Base-by-base conservation (phyloP, 2,888 invertebrate species). In the Leptinotarsa haldemani region DNA sequence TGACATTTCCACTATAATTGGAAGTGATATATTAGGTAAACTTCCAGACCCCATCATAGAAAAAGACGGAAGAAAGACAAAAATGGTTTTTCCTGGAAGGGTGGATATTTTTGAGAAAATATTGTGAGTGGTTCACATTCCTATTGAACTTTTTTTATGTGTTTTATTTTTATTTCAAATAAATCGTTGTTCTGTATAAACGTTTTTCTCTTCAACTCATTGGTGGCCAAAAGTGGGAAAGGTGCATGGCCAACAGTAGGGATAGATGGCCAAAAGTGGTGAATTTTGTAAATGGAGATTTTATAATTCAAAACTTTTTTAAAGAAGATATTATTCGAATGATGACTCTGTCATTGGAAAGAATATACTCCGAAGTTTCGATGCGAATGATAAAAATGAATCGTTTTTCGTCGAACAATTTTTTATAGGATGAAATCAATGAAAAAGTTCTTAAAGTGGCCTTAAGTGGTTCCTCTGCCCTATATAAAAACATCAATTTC, bases 41-140 rank as follows among this genome's bases (percentile, higher is more conserved):
- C 65, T 65, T 48, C 48, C 65, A 65, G 65, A 65, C 50, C 65
- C 65, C 48, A 47, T 50, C 65, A 65, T 65, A 65, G 50, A 65
- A 50, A 50, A 65, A 65, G 65, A 65, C 20, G 65, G 65, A 48
- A 65, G 65, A 65, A 65, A 22, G 65, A 18, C 20, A 12, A 65
- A 65, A 65, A 65, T 20, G 48, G 48, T 65, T 18, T 65, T 65
- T 50, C 20, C 65, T 48, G 65, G 65, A 65, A 48, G 5, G 18
- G 65, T 65, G 48, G 22, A 65, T 65, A 20, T 65, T 48, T 65
- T 65, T 16, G 65, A 65, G 22, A 65, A 65, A 50, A 65, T 65
- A 48, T 65, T 48, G 50, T 48, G 50, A 20, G 48, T 48, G 48
- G 22, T 48, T 22, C 15, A 18, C 22, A 48, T 65, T 48, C n/a